These are phyloP conservation scores for Indicator indicator DNA, from an alignment of 2,113 vertebrate genomes.

Conservation along the genomic window DNA sequence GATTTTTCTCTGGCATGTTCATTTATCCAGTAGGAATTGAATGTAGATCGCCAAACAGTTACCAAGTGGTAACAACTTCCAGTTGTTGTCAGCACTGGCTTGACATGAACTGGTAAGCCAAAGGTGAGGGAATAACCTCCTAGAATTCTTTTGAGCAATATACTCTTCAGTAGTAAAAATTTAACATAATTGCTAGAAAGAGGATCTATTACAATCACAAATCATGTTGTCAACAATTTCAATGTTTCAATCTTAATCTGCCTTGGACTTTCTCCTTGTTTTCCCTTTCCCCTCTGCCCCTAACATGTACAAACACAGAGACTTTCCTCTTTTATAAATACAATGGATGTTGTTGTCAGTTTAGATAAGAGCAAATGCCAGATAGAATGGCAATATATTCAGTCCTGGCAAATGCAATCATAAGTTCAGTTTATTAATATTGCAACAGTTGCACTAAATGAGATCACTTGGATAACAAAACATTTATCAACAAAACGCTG, in stretches of 20 bases:
- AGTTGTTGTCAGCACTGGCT: background rate
- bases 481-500: conserved; percentile 87
- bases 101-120: background rate
- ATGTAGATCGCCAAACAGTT: background rate
- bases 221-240: background rate
- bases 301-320: background rate
- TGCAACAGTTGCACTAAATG: conserved; percentile 83
- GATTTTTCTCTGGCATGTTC: background rate
- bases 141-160: background rate
- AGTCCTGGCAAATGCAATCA: conserved; percentile 76
- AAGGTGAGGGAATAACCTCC: background rate
- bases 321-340: conserved; percentile 47
- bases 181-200: background rate
- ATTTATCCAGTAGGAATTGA: background rate
- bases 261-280: background rate
- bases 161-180: background rate
- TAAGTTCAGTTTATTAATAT: conserved; percentile 87
- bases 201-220: conserved; percentile 25
- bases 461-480: conserved; percentile 84
- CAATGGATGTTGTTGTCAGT: conserved; percentile 78
- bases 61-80: background rate
- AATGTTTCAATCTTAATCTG: conserved; percentile 18
- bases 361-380: conserved; percentile 79
- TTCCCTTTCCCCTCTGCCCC: conserved; percentile 31
- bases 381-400: conserved; percentile 78